These are phyloP conservation scores for Leuctra nigra DNA, from an alignment of 2,888 invertebrate species.

Conservation along the genomic window DNA sequence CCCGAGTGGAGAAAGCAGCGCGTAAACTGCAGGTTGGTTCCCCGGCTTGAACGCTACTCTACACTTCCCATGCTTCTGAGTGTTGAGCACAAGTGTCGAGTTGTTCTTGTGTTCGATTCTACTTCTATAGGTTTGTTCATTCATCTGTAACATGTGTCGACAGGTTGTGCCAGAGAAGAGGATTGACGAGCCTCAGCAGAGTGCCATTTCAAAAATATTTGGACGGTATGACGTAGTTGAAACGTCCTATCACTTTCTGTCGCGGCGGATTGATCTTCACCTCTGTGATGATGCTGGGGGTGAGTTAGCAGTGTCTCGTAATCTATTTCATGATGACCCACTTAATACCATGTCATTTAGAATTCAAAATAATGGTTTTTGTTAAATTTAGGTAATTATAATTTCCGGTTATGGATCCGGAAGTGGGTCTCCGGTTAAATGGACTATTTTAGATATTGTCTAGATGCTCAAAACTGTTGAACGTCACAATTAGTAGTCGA, in stretches of 20 bases:
- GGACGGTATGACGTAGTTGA: conserved; percentile 89
- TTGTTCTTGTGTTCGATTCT: too few species aligned
- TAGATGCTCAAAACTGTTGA: too few species aligned
- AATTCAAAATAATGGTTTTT: too few species aligned
- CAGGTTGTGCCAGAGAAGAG: conserved; percentile 32
- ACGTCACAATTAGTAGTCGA: too few species aligned
- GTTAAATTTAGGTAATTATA: too few species aligned
- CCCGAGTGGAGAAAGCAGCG: conserved; percentile 74
- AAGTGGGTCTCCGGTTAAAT: too few species aligned
- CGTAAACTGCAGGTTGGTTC: conserved; percentile 65
- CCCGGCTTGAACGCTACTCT: not conserved
- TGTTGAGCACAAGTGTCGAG: too few species aligned
- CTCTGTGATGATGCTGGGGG: conserved; percentile 92
- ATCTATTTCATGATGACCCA: too few species aligned
- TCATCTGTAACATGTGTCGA: not conserved
- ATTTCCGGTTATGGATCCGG: too few species aligned
- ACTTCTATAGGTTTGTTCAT: not conserved
- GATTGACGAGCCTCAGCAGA: conserved; percentile 38
- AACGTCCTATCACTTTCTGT: conserved; percentile 94
- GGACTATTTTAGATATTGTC: too few species aligned
- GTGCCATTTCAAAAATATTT: conserved; percentile 55
- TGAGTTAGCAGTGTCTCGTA: too few species aligned
- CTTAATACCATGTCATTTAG: too few species aligned
- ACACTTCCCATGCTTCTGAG: not conserved
- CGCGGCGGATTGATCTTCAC: conserved; percentile 90